These are phyloP conservation scores for Carcharodon carcharias DNA, from an alignment of 2,797 vertebrate genomes.

Conservation along the genomic window DNA sequence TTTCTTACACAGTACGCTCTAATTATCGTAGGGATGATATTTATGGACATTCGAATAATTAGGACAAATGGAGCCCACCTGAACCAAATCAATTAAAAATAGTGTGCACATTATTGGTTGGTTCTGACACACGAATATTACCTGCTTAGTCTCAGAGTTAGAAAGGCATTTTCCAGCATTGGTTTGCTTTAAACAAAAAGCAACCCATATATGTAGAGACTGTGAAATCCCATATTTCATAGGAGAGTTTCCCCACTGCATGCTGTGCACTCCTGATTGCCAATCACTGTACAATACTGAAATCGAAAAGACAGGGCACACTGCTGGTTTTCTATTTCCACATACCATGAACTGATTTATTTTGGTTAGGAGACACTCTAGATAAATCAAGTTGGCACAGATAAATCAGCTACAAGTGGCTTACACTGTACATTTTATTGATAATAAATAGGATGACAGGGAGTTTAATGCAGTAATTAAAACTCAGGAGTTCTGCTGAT, in stretches of 20 bases:
- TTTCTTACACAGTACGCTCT: neutral
- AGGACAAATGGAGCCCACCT: neutral
- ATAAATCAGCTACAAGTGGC: neutral
- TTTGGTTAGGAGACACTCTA: neutral
- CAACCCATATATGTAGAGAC: neutral
- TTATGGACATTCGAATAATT: neutral
- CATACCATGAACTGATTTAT: neutral
- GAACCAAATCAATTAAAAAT: neutral
- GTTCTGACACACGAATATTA: neutral
- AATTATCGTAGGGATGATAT: neutral
- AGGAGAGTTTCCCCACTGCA: neutral
- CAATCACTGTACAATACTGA: neutral
- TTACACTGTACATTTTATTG: neutral
- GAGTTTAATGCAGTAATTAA: neutral
- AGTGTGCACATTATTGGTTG: neutral
- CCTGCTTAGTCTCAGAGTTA: neutral
- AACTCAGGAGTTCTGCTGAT: slow-evolving; percentile 6
- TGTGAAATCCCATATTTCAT: neutral
- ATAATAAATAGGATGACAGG: neutral
- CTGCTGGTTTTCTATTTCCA: neutral
- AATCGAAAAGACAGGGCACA: neutral
- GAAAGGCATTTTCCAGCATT: neutral
- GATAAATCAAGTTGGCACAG: neutral
- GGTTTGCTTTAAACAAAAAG: neutral
- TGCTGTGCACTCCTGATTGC: neutral